A percentile compares a stretch with the other conserved stretches of the same genome.
Conservation (phyloP, 2,888 invertebrate genomes). For the Ormyrus pomaceus region DNA sequence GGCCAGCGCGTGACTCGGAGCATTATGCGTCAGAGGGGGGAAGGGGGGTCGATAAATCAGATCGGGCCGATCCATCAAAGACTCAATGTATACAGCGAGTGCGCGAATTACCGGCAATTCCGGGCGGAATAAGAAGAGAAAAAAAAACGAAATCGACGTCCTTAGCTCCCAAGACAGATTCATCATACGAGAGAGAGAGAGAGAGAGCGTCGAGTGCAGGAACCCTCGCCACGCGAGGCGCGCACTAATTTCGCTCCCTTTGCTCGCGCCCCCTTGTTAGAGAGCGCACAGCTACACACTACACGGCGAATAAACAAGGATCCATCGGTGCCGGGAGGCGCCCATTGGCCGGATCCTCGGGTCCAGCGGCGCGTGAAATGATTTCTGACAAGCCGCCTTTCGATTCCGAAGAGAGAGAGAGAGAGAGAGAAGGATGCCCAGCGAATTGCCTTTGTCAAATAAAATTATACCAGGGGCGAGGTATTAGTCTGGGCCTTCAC, state of each 20-base stretch:
- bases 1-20: too few species aligned
- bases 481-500: slow-evolving; percentile 1
- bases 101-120: not conserved
- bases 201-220: not conserved
- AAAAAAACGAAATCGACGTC: not conserved
- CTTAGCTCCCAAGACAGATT: slow-evolving; percentile 36
- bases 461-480: slow-evolving; percentile 44
- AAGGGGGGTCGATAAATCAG: slow-evolving; percentile 18
- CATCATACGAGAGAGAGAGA: slow-evolving; percentile 37
- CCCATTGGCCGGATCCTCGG: slow-evolving; percentile 7
- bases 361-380: slow-evolving; percentile 53
- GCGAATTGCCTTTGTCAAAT: slow-evolving; percentile 59
- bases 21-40: too few species aligned
- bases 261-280: slow-evolving; percentile 35
- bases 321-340: slow-evolving; percentile 4
- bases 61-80: slow-evolving; percentile 44
- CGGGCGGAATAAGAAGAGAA: not conserved
- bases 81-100: too few species aligned
- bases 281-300: not conserved
- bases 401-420: slow-evolving; percentile 32
- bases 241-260: slow-evolving; percentile 24
- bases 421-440: slow-evolving; percentile 50
- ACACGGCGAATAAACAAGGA: slow-evolving; percentile 46
- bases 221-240: slow-evolving; percentile 3
- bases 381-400: slow-evolving; percentile 56